These are phyloP conservation scores for Diplodus sargus DNA, from an alignment of 2,797 vertebrate species.

Conservation along the genomic window DNA sequence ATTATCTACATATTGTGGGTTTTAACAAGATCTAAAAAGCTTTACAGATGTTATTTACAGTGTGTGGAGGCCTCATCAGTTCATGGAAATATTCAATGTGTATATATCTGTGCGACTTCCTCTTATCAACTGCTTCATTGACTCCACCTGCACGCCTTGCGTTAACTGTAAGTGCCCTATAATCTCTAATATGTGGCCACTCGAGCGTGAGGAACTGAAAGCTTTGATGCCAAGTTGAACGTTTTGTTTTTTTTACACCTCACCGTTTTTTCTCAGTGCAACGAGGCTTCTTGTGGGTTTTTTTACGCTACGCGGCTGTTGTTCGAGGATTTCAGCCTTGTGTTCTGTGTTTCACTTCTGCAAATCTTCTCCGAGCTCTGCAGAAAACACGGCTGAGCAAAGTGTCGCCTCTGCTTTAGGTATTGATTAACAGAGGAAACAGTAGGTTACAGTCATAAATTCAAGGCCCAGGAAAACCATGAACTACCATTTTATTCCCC, in stretches of 20 bases:
- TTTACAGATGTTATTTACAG: not conserved
- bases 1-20: not conserved
- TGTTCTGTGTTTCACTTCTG: conserved; percentile 49
- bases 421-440: not conserved
- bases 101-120: conserved; percentile 13
- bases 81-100: not conserved
- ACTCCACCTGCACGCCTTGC: conserved; percentile 22
- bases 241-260: not conserved
- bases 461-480: not conserved
- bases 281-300: not conserved
- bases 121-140: conserved; percentile 26
- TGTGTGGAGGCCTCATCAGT: not conserved
- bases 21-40: not conserved
- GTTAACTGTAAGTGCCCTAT: conserved; percentile 11
- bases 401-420: not conserved
- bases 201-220: conserved; percentile 31
- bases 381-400: not conserved
- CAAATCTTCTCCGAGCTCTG: conserved; percentile 25
- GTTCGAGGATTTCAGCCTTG: conserved; percentile 13
- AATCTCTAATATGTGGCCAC: not conserved
- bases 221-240: conserved; percentile 9
- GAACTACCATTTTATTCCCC: not conserved
- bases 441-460: not conserved
- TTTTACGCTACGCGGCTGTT: not conserved
- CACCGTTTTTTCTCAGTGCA: not conserved